Evolutionary conservation across 2,888 invertebrate genomes (phyloP), one percentile per base, ranked within the genome.

Genomic region (Drosophila greeni): DNA sequence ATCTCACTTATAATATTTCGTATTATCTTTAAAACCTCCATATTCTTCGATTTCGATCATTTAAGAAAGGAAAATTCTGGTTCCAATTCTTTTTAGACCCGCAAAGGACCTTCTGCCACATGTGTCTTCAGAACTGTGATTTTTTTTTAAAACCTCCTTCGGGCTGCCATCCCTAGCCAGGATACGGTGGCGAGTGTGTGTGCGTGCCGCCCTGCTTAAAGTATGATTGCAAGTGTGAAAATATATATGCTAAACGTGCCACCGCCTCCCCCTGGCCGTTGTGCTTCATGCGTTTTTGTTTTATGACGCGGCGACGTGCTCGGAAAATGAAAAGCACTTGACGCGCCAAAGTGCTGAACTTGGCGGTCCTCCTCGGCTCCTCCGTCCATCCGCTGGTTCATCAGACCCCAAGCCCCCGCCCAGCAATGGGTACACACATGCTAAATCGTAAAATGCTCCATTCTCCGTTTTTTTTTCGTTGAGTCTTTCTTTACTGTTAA

Each of bases 211-310:
- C 43, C 59, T 74, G 78, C 81, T 82, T 80, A 84, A 79, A 84
- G 79, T 80, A 84, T 80, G 79, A 82, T 84, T 80, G 79, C 84
- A 80, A 80, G 84, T 80, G 84, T 80, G 79, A 79, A 82, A 84
- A 84, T 84, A 79, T 79, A 82, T 79, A 78, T 79, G 84, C 80
- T 79, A 84, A 79, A 82, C 82, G 78, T 84, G 84, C 74, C 29
- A 47, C 14, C 45, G 45, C 45, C 45, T 6, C 42, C 34, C 24
- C 12, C 16, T 37, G 54, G n/a, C 64, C 68, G 64, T 70, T 68
- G 68, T 51, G 71, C 73, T 68, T 39, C 66, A 78, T 83, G 85
- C 85, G 85, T 80, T 80, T 80, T 80, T 80, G 85, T 80, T 80
- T 80, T 80, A 80, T 80, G 85, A 84, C 75, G 67, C 78, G 82